Percentiles rank a stretch among this genome's conserved stretches.
Evolutionary conservation across 2,888 invertebrate species (phyloP).

Genomic region (Xylota segnis): DNA sequence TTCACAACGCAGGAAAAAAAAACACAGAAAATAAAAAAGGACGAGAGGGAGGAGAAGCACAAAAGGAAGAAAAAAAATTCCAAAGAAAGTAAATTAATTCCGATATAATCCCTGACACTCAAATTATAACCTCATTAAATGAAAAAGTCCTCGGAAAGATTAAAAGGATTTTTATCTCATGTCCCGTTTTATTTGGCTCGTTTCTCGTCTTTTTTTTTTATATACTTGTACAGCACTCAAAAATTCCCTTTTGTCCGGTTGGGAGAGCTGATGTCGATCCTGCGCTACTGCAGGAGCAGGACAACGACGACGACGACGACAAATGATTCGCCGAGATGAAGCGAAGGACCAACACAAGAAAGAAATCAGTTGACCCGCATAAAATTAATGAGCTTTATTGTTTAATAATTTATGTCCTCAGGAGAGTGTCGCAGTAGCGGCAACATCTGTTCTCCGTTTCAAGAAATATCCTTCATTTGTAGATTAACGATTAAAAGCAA

Average conservation of each 20-base stretch:
- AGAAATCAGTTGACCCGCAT: constrained; percentile 76
- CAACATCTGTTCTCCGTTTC: constrained; percentile 61
- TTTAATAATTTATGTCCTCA: constrained; percentile 72
- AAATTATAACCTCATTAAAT: constrained; percentile 76
- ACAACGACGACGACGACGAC: background rate
- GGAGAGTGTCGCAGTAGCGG: constrained; percentile 60
- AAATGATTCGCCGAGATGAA: constrained; percentile 43
- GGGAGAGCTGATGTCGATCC: constrained; percentile 58
- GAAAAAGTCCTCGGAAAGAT: constrained; percentile 61
- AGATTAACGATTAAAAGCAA: constrained; percentile 62
- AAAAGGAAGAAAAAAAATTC: constrained; percentile 20
- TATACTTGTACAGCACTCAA: constrained; percentile 63
- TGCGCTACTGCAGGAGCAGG: constrained; percentile 16
- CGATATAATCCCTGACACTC: constrained; percentile 76
- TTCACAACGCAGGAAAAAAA: constrained; percentile 27
- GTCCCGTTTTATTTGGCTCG: constrained; percentile 59
- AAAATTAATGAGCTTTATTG: constrained; percentile 77
- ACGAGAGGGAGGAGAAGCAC: background rate
- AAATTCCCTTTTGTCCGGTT: constrained; percentile 70
- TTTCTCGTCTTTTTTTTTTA: constrained; percentile 21
- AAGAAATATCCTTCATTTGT: constrained; percentile 57
- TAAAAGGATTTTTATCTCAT: constrained; percentile 75
- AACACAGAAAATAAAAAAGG: constrained; percentile 22
- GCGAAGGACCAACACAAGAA: constrained; percentile 44
- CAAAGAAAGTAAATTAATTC: constrained; percentile 71